phyloP scores from a whole-genome alignment of 2,113 vertebrate genomes.

The Lagopus leucura region DNA sequence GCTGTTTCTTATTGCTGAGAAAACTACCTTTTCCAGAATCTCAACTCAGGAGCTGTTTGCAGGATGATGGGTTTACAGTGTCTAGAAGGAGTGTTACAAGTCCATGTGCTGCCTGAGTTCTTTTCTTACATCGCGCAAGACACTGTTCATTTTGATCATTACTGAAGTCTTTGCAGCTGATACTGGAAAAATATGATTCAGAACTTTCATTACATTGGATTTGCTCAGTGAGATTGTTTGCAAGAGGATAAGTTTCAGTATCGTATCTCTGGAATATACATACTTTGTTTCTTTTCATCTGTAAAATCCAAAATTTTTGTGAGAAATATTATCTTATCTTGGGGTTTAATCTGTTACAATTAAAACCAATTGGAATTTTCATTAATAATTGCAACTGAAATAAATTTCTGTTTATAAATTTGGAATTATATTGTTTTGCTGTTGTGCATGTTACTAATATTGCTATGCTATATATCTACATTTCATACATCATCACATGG shows the following conservation, averaged over 20 bases:
- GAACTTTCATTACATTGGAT: neutral
- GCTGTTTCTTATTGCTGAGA: neutral
- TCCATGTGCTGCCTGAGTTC: neutral
- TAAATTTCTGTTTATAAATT: neutral
- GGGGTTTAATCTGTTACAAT: neutral
- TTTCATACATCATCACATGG: neutral
- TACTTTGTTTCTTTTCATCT: neutral
- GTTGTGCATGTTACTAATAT: neutral
- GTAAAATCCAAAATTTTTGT: neutral
- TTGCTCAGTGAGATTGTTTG: neutral
- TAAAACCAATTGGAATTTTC: neutral
- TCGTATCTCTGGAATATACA: neutral
- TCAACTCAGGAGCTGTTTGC: neutral
- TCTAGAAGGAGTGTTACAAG: neutral
- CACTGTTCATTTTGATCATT: neutral
- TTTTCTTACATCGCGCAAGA: neutral
- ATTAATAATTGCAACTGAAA: neutral
- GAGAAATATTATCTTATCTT: neutral
- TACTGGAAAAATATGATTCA: neutral
- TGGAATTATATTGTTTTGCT: neutral
- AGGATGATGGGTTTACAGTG: neutral
- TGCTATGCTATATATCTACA: no score
- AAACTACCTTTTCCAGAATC: neutral
- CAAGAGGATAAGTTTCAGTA: neutral
- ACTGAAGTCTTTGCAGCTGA: neutral